Evolutionary conservation across 2,888 invertebrate genomes (phyloP), one percentile per base, ranked within the genome.

Genomic region (Metalampra italica): DNA sequence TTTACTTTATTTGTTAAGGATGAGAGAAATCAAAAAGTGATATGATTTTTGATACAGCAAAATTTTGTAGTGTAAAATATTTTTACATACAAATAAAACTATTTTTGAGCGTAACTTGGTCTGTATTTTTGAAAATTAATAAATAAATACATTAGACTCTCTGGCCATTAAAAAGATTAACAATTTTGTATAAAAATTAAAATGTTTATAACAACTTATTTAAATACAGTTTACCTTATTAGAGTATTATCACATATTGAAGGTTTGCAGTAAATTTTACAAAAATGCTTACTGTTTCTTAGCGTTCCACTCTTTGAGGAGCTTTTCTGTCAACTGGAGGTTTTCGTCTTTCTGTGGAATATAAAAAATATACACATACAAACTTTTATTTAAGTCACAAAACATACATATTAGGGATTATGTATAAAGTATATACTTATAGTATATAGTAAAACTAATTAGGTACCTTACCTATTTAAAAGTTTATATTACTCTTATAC

Each of bases 311-410:
- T 92, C 91, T 46, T 87, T 85, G 1, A 95, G 78, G 44, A 94
- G 90, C 61, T 93, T 90, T 14, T 90, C 92, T 12, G 94, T 92
- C 56, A 93, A 90, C 47, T 91, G 73, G 29, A 95, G 78, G 68
- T 93, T 94, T 64, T 93, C 94, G 68, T 96, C 95, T 86, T 94
- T 93, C 92, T 95, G 87, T 45, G 2, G 5, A 90, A 91, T 71
- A 39, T 65, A 62, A 68, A 43, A 43, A 22, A 45, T 40, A 39
- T 22, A 22, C 5, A 22, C 2, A 22, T n/a, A n/a, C n/a, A n/a
- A n/a, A n/a, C n/a, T n/a, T n/a, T n/a, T n/a, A n/a, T n/a, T n/a
- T n/a, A n/a, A n/a, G n/a, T n/a, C n/a, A n/a, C n/a, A n/a, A n/a
- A n/a, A n/a, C n/a, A n/a, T n/a, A n/a, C n/a, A n/a, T n/a, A n/a